Evolutionary conservation across 2,113 vertebrate genomes (phyloP), one percentile per base, ranked within the genome.

Genomic region (Hiodon tergisus): DNA sequence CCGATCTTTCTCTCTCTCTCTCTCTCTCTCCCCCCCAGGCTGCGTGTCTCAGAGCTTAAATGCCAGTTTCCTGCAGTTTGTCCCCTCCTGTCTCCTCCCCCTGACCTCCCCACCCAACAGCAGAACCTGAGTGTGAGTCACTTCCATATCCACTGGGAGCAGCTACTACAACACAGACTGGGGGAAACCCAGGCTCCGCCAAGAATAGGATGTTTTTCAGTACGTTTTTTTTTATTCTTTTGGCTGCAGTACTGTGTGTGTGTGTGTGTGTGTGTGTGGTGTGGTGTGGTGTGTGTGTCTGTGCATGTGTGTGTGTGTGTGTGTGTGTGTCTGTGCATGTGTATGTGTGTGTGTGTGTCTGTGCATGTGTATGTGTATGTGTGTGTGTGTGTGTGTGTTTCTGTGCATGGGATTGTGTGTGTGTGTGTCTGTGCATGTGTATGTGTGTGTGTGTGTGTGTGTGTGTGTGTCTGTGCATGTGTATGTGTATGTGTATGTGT

Each of bases 191-290:
- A 80, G 55, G 58, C 77, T 2, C 71, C 76, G 76, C 83, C 85
- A 85, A 85, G 82, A 88, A 87, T 85, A 82, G 85, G 85, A 85
- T 85, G 87, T 86, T 87, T 81, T 78, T 83, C 83, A 84, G 81
- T 83, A 86, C 86, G 88, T 87, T 83, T 89, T 85, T 83, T 84
- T 79, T 76, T 79, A n/a, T n/a, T 76, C 82, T 83, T 86, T 88
- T 82, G 86, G 86, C 85, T 76, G 78, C 71, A 59, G 79, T 78
- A 63, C 65, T 73, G 76, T 76, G 86, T 11, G 82, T 69, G 83
- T 16, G 16, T 66, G 63, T 7, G 55, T 66, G 63, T 48, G 7
- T 48, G 46, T 10, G 71, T 58, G 52, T 7, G 55, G 3, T 11
- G 3, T 11, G 67, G 7, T 1, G n/a, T 11, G n/a, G n/a, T n/a